These are phyloP conservation scores for Erebia epiphron DNA, from an alignment of 2,888 invertebrate species.

Conservation along the genomic window DNA sequence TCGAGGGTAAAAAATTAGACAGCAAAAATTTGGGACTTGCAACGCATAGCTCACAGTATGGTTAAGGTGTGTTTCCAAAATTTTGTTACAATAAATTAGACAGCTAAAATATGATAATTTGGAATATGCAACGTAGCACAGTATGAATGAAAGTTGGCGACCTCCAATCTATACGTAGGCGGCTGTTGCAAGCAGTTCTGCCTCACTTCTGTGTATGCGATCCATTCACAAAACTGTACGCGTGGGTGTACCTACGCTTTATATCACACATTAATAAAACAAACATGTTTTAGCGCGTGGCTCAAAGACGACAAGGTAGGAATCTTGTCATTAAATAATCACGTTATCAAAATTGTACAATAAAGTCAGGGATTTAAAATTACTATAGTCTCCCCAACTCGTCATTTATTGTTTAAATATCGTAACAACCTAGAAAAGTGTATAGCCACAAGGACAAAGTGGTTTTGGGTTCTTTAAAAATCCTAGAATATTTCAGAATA, in stretches of 20 bases:
- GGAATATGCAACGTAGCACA: conserved; percentile 38
- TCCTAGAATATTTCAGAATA: no score
- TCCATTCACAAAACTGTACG: conserved; percentile 69
- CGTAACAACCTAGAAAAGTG: no score
- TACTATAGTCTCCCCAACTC: no score
- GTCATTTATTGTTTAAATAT: no score
- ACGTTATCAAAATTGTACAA: conserved; percentile 12
- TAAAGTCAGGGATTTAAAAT: not conserved
- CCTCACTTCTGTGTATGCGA: conserved; percentile 44
- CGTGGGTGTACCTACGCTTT: conserved; percentile 57
- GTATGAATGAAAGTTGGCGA: conserved; percentile 81
- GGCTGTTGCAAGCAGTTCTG: conserved; percentile 66
- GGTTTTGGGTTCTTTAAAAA: no score
- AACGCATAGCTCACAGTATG: no score
- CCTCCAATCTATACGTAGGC: conserved; percentile 74
- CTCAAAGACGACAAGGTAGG: conserved; percentile 29
- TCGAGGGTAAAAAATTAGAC: no score
- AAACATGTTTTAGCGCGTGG: conserved; percentile 40
- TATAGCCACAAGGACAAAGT: no score
- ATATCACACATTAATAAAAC: conserved; percentile 56
- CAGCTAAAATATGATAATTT: conserved; percentile 29
- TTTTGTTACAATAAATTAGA: conserved; percentile 8
- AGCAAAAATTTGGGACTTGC: no score
- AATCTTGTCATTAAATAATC: conserved; percentile 19
- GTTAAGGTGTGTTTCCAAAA: not conserved